Conservation (phyloP, 2,888 invertebrate genomes). For the Proisotoma minuta region DNA sequence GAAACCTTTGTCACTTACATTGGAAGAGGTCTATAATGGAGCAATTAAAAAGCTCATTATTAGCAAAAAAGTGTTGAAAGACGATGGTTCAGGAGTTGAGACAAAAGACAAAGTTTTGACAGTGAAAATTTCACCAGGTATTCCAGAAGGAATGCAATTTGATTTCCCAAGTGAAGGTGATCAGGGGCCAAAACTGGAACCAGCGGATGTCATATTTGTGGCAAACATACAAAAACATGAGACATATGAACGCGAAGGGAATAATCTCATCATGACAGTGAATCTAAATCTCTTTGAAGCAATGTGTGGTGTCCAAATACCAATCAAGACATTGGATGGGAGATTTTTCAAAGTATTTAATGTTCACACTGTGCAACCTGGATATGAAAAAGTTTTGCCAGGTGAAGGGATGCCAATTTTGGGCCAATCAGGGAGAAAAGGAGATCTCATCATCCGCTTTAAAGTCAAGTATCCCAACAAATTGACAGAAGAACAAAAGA, state of each 20-base stretch:
- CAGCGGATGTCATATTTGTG: conserved; percentile 51
- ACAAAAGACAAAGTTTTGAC: conserved; percentile 67
- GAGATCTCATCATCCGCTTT: conserved; percentile 67
- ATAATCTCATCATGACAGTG: conserved; percentile 62
- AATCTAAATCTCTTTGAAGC: conserved; percentile 65
- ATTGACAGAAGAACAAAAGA: conserved; percentile 55
- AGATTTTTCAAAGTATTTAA: conserved; percentile 62
- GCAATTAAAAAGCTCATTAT: conserved; percentile 45
- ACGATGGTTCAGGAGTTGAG: conserved; percentile 60
- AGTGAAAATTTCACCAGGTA: conserved; percentile 69
- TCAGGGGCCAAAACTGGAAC: conserved; percentile 66
- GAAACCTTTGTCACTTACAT: conserved; percentile 58
- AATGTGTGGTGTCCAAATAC: conserved; percentile 64
- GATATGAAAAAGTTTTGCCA: conserved; percentile 64
- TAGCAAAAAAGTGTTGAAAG: conserved; percentile 57
- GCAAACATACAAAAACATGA: conserved; percentile 51
- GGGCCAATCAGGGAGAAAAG: conserved; percentile 58
- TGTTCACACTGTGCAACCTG: conserved; percentile 54
- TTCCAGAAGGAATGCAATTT: conserved; percentile 66
- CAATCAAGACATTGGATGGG: conserved; percentile 65
- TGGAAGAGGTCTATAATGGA: conserved; percentile 57
- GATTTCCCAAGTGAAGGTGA: conserved; percentile 75
- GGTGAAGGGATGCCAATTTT: conserved; percentile 70
- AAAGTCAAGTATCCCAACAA: conserved; percentile 58
- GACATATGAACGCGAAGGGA: conserved; percentile 61